Percentiles rank a stretch among this genome's conserved stretches.
phyloP scores from a whole-genome alignment of 2,888 invertebrate species.

The Acleris holmiana region DNA sequence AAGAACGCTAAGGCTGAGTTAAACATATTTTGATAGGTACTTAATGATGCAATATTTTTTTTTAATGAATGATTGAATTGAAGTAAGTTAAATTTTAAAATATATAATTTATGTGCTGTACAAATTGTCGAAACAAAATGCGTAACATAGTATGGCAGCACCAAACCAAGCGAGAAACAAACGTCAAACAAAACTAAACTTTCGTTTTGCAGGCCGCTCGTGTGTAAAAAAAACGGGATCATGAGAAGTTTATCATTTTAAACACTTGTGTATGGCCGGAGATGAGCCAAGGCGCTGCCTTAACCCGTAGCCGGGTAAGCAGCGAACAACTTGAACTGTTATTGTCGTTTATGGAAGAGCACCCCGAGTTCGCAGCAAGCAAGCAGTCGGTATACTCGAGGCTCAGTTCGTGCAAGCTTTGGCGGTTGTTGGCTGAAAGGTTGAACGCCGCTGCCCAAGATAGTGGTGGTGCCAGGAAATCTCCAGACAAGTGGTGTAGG shows the following conservation, averaged over 20 bases:
- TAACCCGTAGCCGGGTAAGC: slow-evolving; percentile 75
- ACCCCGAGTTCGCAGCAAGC: slow-evolving; percentile 76
- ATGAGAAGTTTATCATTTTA: slow-evolving; percentile 15
- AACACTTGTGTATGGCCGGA: slow-evolving; percentile 27
- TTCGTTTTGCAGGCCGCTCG: neutral
- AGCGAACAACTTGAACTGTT: slow-evolving; percentile 73
- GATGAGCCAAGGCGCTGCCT: slow-evolving; percentile 51
- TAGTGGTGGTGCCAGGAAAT: slow-evolving; percentile 71
- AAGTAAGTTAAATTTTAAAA: too few relatives aligned
- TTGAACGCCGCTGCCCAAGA: slow-evolving; percentile 75
- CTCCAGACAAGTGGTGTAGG: slow-evolving; percentile 79
- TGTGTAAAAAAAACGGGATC: neutral
- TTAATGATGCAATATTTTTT: too few relatives aligned
- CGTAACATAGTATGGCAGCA: slow-evolving; percentile 6
- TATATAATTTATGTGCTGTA: too few relatives aligned
- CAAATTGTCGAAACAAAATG: too few relatives aligned
- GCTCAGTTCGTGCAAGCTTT: slow-evolving; percentile 76
- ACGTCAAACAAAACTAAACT: slow-evolving; percentile 10
- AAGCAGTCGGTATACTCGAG: slow-evolving; percentile 76
- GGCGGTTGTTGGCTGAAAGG: slow-evolving; percentile 74
- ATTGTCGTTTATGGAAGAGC: slow-evolving; percentile 79
- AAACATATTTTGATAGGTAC: too few relatives aligned
- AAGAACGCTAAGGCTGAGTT: too few relatives aligned
- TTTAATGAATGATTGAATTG: neutral
- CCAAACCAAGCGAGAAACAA: neutral